Base-by-base conservation (phyloP, 2,888 invertebrate genomes). In the Amphipyra tragopoginis region DNA sequence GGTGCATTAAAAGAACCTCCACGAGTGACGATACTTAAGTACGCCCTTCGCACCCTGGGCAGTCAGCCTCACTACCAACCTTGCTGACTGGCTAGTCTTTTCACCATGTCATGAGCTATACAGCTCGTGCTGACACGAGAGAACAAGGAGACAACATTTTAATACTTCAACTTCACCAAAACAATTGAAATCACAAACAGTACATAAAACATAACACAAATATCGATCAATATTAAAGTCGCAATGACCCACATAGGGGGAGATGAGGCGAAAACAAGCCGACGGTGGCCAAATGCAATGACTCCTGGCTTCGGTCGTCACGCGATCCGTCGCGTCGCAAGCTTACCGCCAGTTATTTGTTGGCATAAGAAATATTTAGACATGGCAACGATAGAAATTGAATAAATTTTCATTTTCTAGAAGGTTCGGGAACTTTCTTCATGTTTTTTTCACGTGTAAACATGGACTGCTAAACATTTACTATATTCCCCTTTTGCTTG, bases 321-420 rank as follows among this genome's bases (percentile, higher is more conserved):
- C 94, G 94, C 94, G 92, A 94, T 85, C 87, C 74, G 77, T 83
- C 84, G 87, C 90, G 93, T 89, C 91, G 91, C 88, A 90, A 90
- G 93, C 91, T 91, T 87, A 89, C 90, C 86, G 89, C 87, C 86
- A 88, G 86, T 83, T 86, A 84, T 83, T 84, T 82, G 53, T 65
- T 64, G 63, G 70, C 53, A 52, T 40, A 75, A 72, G 7, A 63
- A 87, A 82, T 43, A 42, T 70, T 50, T 85, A 91, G 91, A 92
- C 65, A 51, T 58, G 90, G 66, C 84, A 59, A 0, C 21, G 6
- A 15, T 21, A 42, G 39, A 65, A 63, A 36, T 11, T 11, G 0
- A 44, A 45, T 39, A 33, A 55, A 7, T 0, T 13, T 29, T 40
- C 4, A 10, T n/a, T 2, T 60, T 60, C 65, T 58, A 51, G 65